Percentiles rank a stretch among this genome's conserved stretches.
Conservation (phyloP, 2,797 vertebrate species). For the Silurus aristotelis region DNA sequence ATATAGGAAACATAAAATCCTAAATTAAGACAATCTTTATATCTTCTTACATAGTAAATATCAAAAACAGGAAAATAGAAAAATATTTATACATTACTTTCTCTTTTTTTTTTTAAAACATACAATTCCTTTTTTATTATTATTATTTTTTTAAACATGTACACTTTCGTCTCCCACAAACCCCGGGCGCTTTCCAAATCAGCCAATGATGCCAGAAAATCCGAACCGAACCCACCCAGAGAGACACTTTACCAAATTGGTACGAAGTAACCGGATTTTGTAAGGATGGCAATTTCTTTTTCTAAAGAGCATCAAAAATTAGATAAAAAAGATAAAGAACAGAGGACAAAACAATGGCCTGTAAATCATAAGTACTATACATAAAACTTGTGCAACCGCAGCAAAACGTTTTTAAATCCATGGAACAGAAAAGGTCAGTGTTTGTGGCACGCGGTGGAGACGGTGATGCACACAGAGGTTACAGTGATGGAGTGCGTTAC, state of each 20-base stretch:
- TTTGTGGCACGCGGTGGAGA: constrained; percentile 61
- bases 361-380: constrained; percentile 48
- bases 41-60: constrained; percentile 53
- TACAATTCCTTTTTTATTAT: background rate
- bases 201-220: constrained; percentile 26
- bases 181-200: constrained; percentile 32
- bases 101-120: constrained; percentile 39
- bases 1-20: constrained; percentile 52
- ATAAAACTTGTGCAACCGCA: constrained; percentile 70
- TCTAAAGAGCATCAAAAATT: background rate
- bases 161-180: constrained; percentile 40
- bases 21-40: constrained; percentile 59
- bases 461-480: constrained; percentile 44
- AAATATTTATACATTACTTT: constrained; percentile 63
- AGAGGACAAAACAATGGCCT: constrained; percentile 48
- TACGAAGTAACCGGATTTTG: background rate
- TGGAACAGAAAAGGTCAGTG: constrained; percentile 49
- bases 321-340: constrained; percentile 7
- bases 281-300: background rate
- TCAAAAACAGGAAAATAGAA: constrained; percentile 58
- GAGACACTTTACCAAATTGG: background rate
- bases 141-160: constrained; percentile 14
- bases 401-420: constrained; percentile 55
- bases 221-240: constrained; percentile 26
- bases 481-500: constrained; percentile 48